Base-by-base conservation (phyloP, 2,113 vertebrate genomes). In the Aspidoscelis tigris region DNA sequence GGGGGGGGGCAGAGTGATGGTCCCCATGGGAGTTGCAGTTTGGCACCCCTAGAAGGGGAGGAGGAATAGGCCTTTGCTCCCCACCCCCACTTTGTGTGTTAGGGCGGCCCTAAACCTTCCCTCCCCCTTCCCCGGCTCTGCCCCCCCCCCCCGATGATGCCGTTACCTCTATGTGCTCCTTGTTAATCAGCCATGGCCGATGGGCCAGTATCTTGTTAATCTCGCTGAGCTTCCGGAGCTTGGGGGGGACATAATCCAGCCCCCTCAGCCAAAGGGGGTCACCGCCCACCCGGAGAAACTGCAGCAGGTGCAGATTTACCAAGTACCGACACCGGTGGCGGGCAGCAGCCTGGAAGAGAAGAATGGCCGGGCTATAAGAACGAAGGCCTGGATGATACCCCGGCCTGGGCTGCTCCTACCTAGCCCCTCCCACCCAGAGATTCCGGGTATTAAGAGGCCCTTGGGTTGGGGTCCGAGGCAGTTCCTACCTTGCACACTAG, bases 181-280 rank as follows among this genome's bases (percentile, higher is more conserved):
- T 98, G 65, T 97, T 97, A 93, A 99, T 97, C 47, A 99, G 97
- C 98, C 98, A 99, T 0, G 98, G 98, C 61, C 98, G 93, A 93
- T 99, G 98, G 0, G 98, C 98, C 93, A 99, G 93, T 92, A 99
- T 95, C 92, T 97, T 99, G 97, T 99, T 99, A 91, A 99, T 96
- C 68, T 97, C 98, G 0, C 96, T 97, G 81, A 99, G 97, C 73
- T 96, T 97, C 74, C 96, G 96, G 65, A 99, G 95, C 89, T 99
- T 99, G 71, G 95, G 88, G 0, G 97, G 97, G 33, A 96, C 96
- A n/a, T 89, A 96, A 68, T 97, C 92, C 1, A 99, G 94, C 81
- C 98, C 96, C 0, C 94, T 95, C 69, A 99, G 95, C 98, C 98
- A 99, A 85, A 95, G 96, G n/a, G 98, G 97, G 88, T 98, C 97